Conservation (phyloP, 2,888 invertebrate species). For the Cephus nigrinus region DNA sequence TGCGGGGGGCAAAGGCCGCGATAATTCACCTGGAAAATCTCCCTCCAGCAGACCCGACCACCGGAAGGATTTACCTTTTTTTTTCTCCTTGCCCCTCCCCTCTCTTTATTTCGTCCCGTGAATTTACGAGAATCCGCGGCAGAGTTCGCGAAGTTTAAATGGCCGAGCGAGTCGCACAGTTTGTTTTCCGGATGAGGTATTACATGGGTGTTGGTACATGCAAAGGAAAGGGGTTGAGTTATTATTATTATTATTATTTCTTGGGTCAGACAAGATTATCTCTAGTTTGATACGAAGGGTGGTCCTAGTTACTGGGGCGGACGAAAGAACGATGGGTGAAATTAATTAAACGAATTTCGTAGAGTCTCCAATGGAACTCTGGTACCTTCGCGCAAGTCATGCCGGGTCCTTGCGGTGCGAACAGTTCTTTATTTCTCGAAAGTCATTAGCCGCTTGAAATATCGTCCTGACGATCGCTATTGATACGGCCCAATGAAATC, state of each 20-base stretch:
- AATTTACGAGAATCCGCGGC: neutral
- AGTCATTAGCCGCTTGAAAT: constrained; percentile 24
- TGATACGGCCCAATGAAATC: constrained; percentile 35
- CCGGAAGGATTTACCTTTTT: constrained; percentile 23
- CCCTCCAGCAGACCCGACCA: constrained; percentile 35
- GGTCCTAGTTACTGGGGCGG: neutral
- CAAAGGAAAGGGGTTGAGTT: neutral
- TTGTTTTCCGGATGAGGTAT: neutral
- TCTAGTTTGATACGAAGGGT: neutral
- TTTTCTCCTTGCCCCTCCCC: neutral
- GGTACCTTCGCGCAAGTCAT: constrained; percentile 18
- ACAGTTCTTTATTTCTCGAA: constrained; percentile 7
- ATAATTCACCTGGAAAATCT: constrained; percentile 56
- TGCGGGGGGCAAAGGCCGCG: constrained; percentile 31
- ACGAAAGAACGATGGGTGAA: neutral
- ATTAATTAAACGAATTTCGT: constrained; percentile 23
- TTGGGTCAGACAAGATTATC: neutral
- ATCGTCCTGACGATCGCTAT: constrained; percentile 29
- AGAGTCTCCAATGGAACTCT: constrained; percentile 14
- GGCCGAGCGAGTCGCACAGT: neutral
- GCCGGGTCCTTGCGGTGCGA: constrained; percentile 17
- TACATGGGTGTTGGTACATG: neutral
- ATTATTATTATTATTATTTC: neutral
- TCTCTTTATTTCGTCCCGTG: neutral
- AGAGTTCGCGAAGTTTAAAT: neutral